A percentile compares a stretch with the other conserved stretches of the same genome.
These are phyloP conservation scores for Lithobates pipiens DNA, from an alignment of 2,797 vertebrate genomes.

Conservation along the genomic window DNA sequence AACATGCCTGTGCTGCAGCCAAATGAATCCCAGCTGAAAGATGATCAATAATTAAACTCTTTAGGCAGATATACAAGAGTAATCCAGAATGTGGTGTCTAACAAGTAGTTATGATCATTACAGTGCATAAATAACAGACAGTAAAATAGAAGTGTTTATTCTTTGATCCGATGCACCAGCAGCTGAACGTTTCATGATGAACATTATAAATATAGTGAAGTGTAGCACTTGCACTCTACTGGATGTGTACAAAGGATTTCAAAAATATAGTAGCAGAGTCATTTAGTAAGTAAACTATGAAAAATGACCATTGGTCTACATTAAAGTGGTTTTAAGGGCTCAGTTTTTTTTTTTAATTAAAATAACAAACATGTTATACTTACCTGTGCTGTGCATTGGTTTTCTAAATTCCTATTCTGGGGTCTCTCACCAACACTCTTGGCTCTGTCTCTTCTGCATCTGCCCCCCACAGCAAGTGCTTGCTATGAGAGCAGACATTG, in stretches of 20 bases:
- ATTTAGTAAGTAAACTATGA: background rate
- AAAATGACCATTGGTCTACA: background rate
- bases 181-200: background rate
- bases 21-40: background rate
- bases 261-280: too few relatives aligned
- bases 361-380: too few relatives aligned
- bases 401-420: too few relatives aligned
- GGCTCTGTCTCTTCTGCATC: too few relatives aligned
- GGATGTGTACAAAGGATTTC: background rate
- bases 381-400: too few relatives aligned
- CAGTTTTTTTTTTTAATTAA: too few relatives aligned
- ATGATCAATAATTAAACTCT: constrained; percentile 2
- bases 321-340: too few relatives aligned
- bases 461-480: too few relatives aligned
- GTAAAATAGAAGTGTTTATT: background rate
- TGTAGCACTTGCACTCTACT: background rate
- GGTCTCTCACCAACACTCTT: too few relatives aligned
- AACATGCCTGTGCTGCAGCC: background rate
- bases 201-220: background rate
- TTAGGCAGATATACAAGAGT: background rate
- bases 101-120: background rate
- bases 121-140: background rate
- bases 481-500: too few relatives aligned
- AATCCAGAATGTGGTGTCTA: background rate
- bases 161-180: background rate